Evolutionary conservation across 35 echinoderm and acorn worm genomes (phyloP).

Genomic region (Amphiura filiformis): DNA sequence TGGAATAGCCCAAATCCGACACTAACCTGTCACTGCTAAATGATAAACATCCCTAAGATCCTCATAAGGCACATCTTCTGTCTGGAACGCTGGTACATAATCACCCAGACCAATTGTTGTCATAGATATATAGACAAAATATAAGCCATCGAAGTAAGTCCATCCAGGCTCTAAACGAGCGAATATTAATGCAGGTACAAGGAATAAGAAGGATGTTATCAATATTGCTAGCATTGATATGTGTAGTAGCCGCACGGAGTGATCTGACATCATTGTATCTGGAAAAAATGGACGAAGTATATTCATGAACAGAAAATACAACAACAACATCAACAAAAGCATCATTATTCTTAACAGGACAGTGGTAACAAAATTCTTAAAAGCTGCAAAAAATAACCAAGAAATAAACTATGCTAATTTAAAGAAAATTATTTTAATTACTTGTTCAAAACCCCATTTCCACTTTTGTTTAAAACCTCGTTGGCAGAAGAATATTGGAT

Average conservation of each 20-base stretch:
- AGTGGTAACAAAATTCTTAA: too few relatives aligned
- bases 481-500: too few relatives aligned
- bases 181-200: constrained; percentile 75
- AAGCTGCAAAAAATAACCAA: too few relatives aligned
- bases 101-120: constrained; percentile 94
- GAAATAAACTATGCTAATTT: too few relatives aligned
- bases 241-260: constrained; percentile 58
- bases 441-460: too few relatives aligned
- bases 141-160: constrained; percentile 45
- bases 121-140: constrained; percentile 91
- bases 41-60: constrained; percentile 14
- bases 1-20: too few relatives aligned
- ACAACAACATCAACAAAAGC: too few relatives aligned
- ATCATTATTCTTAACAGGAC: too few relatives aligned
- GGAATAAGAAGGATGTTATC: constrained; percentile 64
- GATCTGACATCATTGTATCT: constrained; percentile 42
- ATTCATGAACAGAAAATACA: too few relatives aligned
- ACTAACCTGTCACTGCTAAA: constrained; percentile 12
- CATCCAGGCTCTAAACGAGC: constrained; percentile 58
- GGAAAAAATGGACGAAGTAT: too few relatives aligned
- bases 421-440: too few relatives aligned
- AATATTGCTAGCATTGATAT: constrained; percentile 54
- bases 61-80: constrained; percentile 4
- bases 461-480: too few relatives aligned
- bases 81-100: constrained; percentile 72